Evolutionary conservation across 2,113 vertebrate species (phyloP).

Genomic region (Pseudolaguvia tuberculata): DNA sequence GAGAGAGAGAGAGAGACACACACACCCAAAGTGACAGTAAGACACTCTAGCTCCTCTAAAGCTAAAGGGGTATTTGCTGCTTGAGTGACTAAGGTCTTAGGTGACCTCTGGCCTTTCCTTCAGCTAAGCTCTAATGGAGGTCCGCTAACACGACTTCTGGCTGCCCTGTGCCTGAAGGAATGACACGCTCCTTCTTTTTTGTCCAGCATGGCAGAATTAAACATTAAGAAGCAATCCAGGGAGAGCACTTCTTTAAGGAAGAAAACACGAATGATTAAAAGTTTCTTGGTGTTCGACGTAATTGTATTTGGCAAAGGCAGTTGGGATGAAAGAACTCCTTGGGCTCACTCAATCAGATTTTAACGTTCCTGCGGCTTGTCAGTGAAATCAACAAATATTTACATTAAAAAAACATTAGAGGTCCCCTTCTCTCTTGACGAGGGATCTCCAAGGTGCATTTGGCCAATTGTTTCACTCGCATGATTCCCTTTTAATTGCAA

Average conservation of each 20-base stretch:
- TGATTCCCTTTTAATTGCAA: conserved; percentile 54
- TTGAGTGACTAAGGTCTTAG: conserved; percentile 40
- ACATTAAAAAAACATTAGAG: conserved; percentile 52
- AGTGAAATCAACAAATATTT: conserved; percentile 64
- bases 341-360: conserved; percentile 49
- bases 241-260: conserved; percentile 40
- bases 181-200: conserved; percentile 27
- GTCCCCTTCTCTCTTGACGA: conserved; percentile 38
- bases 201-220: conserved; percentile 33
- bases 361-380: conserved; percentile 55
- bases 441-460: conserved; percentile 53
- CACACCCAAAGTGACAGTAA: conserved; percentile 28
- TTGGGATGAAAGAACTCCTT: conserved; percentile 36
- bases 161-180: conserved; percentile 26
- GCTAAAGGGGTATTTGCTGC: conserved; percentile 39
- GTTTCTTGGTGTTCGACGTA: conserved; percentile 41
- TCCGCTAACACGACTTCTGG: conserved; percentile 39
- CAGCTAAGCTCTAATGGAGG: conserved; percentile 35
- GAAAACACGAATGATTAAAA: conserved; percentile 39
- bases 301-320: conserved; percentile 47
- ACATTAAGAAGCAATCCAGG: conserved; percentile 39
- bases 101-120: conserved; percentile 41
- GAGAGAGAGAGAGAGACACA: not conserved
- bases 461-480: conserved; percentile 36
- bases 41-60: conserved; percentile 27